phyloP scores from a whole-genome alignment of 1,140 invertebrate genomes.

The Drosophila obscura region DNA sequence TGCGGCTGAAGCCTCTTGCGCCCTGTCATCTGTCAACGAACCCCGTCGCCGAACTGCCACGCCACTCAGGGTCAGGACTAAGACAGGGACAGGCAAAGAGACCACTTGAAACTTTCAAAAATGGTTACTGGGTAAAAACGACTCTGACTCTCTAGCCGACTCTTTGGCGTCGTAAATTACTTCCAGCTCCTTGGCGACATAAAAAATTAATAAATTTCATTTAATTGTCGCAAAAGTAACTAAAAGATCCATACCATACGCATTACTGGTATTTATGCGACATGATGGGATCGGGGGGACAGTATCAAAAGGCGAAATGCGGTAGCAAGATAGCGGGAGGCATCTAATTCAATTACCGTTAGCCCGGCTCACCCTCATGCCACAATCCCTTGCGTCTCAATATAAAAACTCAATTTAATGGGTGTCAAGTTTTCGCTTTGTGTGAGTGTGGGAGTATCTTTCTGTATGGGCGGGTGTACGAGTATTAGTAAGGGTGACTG shows the following conservation, averaged over 20 bases:
- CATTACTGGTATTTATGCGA: no score
- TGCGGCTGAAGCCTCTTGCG: no score
- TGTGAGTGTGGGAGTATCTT: background rate
- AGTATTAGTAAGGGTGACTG: conserved; percentile 8
- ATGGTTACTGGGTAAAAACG: no score
- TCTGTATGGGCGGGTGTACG: background rate
- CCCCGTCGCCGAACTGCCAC: no score
- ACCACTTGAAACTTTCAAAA: no score
- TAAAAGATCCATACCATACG: conserved; percentile 4
- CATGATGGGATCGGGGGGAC: no score
- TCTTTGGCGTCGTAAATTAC: background rate
- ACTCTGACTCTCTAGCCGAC: no score
- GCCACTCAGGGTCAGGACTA: no score
- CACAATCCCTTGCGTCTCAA: conserved; percentile 46
- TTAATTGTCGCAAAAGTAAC: conserved; percentile 40
- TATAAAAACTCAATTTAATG: conserved; percentile 77
- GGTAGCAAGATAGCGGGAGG: conserved; percentile 3
- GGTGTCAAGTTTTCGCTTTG: conserved; percentile 49
- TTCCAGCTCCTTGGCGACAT: background rate
- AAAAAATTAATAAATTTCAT: conserved; percentile 49
- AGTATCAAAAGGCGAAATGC: background rate
- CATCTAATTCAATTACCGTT: conserved; percentile 70
- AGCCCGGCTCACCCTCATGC: conserved; percentile 27
- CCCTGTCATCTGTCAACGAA: no score
- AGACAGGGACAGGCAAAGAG: no score